Conservation (phyloP, 1,140 invertebrate genomes). For the Drosophila paulistorum region DNA sequence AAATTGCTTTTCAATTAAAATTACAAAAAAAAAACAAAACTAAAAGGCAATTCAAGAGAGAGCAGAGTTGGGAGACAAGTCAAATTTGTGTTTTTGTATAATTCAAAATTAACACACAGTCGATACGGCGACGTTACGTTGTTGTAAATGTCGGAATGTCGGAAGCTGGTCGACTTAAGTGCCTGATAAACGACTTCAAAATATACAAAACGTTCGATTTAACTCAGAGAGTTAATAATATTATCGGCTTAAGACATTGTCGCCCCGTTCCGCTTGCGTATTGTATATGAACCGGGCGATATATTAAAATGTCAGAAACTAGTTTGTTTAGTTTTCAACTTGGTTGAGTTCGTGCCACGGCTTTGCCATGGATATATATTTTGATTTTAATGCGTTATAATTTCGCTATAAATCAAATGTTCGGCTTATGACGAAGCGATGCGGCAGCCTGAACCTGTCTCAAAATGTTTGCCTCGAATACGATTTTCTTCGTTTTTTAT, state of each 20-base stretch:
- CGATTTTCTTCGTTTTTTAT: conserved; percentile 19
- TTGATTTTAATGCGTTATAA: conserved; percentile 81
- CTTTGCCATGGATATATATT: conserved; percentile 64
- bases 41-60: neutral
- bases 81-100: conserved; percentile 33
- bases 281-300: conserved; percentile 65
- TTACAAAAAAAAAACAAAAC: neutral
- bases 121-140: neutral
- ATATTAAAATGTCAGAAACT: conserved; percentile 81
- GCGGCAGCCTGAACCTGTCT: conserved; percentile 36
- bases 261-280: conserved; percentile 60
- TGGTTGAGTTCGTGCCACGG: conserved; percentile 24
- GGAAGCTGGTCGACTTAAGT: conserved; percentile 61
- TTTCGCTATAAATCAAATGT: conserved; percentile 78
- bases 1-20: conserved; percentile 52
- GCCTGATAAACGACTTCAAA: conserved; percentile 77
- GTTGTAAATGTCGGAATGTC: conserved; percentile 42
- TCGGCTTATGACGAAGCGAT: conserved; percentile 64
- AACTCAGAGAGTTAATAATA: conserved; percentile 78
- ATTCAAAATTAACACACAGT: conserved; percentile 33
- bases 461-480: conserved; percentile 30
- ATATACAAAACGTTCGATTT: conserved; percentile 79
- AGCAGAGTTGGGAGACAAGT: conserved; percentile 3
- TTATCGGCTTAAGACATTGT: conserved; percentile 80
- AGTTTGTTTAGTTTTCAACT: conserved; percentile 56